Conservation (phyloP, 1,140 invertebrate species). For the Aphaenogaster ashmeadi region DNA sequence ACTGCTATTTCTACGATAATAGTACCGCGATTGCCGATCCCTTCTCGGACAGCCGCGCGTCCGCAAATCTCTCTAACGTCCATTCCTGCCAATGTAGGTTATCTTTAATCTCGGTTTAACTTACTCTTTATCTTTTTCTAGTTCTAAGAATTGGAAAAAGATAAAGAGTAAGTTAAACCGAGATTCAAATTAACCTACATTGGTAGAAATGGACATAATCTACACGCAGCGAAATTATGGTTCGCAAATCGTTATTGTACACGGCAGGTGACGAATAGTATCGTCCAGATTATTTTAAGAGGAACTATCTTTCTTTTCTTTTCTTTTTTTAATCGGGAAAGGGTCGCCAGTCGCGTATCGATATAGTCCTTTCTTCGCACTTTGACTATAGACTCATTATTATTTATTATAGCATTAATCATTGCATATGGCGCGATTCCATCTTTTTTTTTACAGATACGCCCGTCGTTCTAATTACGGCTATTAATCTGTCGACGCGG, state of each 20-base stretch:
- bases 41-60: neutral
- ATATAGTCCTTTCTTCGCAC: conserved; percentile 60
- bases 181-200: too few species aligned
- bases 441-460: conserved; percentile 53
- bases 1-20: conserved; percentile 44
- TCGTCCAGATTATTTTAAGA: conserved; percentile 12
- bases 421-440: conserved; percentile 48
- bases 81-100: too few species aligned
- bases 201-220: neutral
- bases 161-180: too few species aligned
- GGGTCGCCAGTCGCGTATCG: conserved; percentile 48
- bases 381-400: conserved; percentile 74
- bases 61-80: neutral
- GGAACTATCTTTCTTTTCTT: neutral
- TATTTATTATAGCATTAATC: conserved; percentile 82
- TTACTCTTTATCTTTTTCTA: too few species aligned
- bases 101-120: too few species aligned
- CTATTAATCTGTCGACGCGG: conserved; percentile 54
- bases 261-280: neutral
- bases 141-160: too few species aligned
- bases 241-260: neutral
- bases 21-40: conserved; percentile 42
- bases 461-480: conserved; percentile 62
- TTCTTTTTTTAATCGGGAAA: conserved; percentile 20
- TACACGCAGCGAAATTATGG: neutral